phyloP scores from a whole-genome alignment of 2,888 invertebrate genomes.

The Plemyria rubiginata region DNA sequence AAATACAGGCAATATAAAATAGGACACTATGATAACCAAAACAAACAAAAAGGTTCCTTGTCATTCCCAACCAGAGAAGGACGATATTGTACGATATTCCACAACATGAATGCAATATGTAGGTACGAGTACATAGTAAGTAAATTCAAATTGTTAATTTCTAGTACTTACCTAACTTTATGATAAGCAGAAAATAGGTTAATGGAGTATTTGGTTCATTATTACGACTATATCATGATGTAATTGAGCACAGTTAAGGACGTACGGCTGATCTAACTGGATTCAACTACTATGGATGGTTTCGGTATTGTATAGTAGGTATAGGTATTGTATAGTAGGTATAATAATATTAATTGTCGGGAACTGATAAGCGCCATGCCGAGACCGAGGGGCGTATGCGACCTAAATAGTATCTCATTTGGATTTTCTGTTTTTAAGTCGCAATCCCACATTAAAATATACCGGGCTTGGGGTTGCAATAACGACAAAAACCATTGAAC shows the following conservation, averaged over 20 bases:
- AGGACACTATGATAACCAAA: slow-evolving; percentile 2
- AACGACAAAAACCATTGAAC: too few species aligned
- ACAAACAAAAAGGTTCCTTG: not conserved
- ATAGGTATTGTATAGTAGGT: too few species aligned
- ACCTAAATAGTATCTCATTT: not conserved
- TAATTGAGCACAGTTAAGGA: slow-evolving; percentile 38
- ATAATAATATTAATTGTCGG: slow-evolving; percentile 6
- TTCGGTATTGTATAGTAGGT: not conserved
- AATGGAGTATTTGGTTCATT: slow-evolving; percentile 47
- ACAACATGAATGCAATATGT: slow-evolving; percentile 6
- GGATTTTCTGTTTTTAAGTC: not conserved
- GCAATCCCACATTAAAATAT: not conserved
- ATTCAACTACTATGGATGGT: slow-evolving; percentile 13
- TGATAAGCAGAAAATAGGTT: slow-evolving; percentile 55
- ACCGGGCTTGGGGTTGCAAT: not conserved
- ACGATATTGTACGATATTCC: not conserved
- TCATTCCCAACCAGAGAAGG: slow-evolving; percentile 7
- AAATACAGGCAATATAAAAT: not conserved
- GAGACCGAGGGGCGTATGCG: slow-evolving; percentile 1
- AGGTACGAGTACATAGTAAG: slow-evolving; percentile 1
- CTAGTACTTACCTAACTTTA: slow-evolving; percentile 19
- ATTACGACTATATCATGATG: slow-evolving; percentile 37
- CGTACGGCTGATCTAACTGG: slow-evolving; percentile 23
- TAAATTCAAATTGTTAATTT: slow-evolving; percentile 20
- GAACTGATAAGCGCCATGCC: slow-evolving; percentile 2